Base-by-base conservation (phyloP, 1,140 invertebrate species). In the Polypedilum vanderplanki region DNA sequence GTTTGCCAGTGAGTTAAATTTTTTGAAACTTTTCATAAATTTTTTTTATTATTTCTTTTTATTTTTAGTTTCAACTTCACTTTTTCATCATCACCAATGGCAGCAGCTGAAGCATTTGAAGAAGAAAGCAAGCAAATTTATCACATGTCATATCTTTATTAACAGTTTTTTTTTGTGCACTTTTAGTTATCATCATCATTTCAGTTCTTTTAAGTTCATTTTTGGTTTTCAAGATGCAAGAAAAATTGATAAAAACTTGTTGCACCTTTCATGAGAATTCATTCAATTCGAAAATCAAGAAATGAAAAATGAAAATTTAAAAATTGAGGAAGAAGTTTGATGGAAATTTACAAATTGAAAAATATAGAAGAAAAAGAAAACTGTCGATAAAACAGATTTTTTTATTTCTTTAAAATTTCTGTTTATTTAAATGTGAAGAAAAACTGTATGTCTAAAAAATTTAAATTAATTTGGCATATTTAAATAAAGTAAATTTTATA, bases 1-100 rank as follows among this genome's bases (percentile, higher is more conserved):
- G 90, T 90, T 15, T 95, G 93, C 79, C 87, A 86, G 90, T 79
- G 81, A 87, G 70, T 86, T 87, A 74, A 93, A 92, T 78, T 83
- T n/a, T n/a, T n/a, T 85, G 76, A 83, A 90, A n/a, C 1, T 33
- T 33, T 5, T 33, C 5, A 33, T 33, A 33, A 33, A 5, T 33
- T 33, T 33, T n/a, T n/a, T n/a, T 33, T 33, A 33, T 5, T 3
- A 33, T 1, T 33, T n/a, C n/a, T n/a, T n/a, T 5, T 33, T 33
- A 5, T 1, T 33, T 33, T 33, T 5, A 33, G 87, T 12, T 92
- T 91, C 77, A 80, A 79, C 2, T 85, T 83, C 0, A 78, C 78
- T 33, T 33, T 33, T 33, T 33, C 73, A 15, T 46, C 73, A 3
- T 74, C 77, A 7, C 41, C 76, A 74, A 77, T 74, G 73, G 75